Percentiles rank a stretch among this genome's conserved stretches.
Evolutionary conservation across 2,888 invertebrate genomes (phyloP).

Genomic region (Azorinus chamasolen): DNA sequence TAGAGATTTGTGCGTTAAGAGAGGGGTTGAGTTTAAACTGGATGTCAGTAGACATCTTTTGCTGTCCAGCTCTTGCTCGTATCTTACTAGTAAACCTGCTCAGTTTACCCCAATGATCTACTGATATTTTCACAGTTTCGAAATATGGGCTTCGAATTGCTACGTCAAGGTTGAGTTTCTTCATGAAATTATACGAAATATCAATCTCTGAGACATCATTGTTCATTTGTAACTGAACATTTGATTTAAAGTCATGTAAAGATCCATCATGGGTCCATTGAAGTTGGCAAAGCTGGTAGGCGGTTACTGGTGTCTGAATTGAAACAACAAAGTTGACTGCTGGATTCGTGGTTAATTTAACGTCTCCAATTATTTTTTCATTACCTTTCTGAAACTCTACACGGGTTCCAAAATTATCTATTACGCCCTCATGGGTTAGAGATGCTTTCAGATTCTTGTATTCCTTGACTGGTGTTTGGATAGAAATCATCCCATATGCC

Average conservation of each 20-base stretch:
- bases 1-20: slow-evolving; percentile 25
- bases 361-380: slow-evolving; percentile 13
- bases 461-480: slow-evolving; percentile 45
- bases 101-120: slow-evolving; percentile 48
- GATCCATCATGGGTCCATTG: slow-evolving; percentile 39
- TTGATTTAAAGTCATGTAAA: slow-evolving; percentile 35
- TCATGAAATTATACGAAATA: slow-evolving; percentile 18
- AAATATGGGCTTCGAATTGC: slow-evolving; percentile 42
- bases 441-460: slow-evolving; percentile 30
- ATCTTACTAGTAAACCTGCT: slow-evolving; percentile 26
- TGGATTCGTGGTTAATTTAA: slow-evolving; percentile 29
- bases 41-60: slow-evolving; percentile 18
- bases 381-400: slow-evolving; percentile 31
- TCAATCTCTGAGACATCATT: slow-evolving; percentile 44
- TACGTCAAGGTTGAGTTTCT: slow-evolving; percentile 46
- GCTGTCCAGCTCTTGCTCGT: slow-evolving; percentile 10
- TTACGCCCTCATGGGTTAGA: slow-evolving; percentile 36
- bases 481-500: slow-evolving; percentile 1
- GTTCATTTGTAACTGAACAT: slow-evolving; percentile 40
- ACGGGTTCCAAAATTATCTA: slow-evolving; percentile 22
- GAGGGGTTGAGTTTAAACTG: slow-evolving; percentile 42
- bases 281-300: slow-evolving; percentile 19
- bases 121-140: slow-evolving; percentile 40
- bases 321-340: slow-evolving; percentile 23
- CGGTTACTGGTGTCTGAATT: slow-evolving; percentile 33